Conservation (phyloP, 2,113 vertebrate species). For the Silurus asotus region DNA sequence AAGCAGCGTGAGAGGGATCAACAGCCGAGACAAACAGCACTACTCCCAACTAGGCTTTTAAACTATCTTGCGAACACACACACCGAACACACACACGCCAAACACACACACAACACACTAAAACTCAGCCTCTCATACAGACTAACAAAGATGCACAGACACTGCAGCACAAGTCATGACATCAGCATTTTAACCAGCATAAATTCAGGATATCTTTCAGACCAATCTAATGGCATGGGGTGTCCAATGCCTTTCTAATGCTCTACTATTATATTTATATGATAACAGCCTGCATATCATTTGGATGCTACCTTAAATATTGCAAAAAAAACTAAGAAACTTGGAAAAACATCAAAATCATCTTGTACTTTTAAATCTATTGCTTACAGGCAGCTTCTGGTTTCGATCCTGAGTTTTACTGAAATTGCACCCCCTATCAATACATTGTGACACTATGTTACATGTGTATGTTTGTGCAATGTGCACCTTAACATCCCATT, state of each 20-base stretch:
- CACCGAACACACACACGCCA: neutral
- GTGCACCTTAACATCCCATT: neutral
- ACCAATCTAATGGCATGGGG: no score
- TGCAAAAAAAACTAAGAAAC: neutral
- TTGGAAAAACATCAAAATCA: neutral
- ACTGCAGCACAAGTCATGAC: neutral
- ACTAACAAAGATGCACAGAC: neutral
- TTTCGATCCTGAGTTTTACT: neutral
- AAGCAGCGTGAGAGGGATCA: conserved; percentile 65
- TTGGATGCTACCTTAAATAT: neutral
- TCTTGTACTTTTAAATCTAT: neutral
- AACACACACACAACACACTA: conserved; percentile 3
- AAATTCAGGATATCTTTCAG: neutral
- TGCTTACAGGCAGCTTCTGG: neutral
- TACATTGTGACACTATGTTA: neutral
- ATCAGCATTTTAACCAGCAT: neutral
- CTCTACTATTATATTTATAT: neutral
- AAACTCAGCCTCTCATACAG: conserved; percentile 45
- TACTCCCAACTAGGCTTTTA: conserved; percentile 50
- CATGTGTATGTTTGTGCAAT: neutral
- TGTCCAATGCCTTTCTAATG: neutral
- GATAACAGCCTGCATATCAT: no score
- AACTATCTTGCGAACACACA: conserved; percentile 29
- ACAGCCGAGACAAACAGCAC: conserved; percentile 56
- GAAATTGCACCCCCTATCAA: neutral